A percentile compares a stretch with the other conserved stretches of the same genome.
Conservation (phyloP, 2,888 invertebrate genomes). For the Dynastes tityus region DNA sequence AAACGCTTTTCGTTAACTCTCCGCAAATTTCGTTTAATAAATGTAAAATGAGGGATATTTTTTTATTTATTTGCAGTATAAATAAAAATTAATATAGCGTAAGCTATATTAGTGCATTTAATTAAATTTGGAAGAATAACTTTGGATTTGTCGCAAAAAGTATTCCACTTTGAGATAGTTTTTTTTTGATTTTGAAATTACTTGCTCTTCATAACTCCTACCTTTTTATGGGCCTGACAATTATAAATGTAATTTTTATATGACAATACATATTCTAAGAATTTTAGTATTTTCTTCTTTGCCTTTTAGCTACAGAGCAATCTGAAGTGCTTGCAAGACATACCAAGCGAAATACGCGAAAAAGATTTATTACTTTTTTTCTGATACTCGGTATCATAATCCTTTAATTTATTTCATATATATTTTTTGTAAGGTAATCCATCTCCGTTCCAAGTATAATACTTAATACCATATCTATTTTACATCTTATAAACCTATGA, state of each 20-base stretch:
- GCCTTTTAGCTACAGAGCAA: no score
- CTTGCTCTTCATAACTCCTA: not conserved
- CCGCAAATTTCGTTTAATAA: no score
- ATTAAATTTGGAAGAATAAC: not conserved
- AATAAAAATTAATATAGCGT: no score
- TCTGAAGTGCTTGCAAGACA: no score
- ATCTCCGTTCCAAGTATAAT: conserved; percentile 11
- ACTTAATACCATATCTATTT: conserved; percentile 13
- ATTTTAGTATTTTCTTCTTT: no score
- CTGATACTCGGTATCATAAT: no score
- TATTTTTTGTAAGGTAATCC: conserved; percentile 23
- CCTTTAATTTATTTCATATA: not conserved
- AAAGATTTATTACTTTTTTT: no score
- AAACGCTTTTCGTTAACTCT: not conserved
- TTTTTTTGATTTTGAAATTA: not conserved
- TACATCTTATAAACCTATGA: conserved; percentile 45
- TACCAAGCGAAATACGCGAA: no score
- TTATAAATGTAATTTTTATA: not conserved
- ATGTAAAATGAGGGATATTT: no score
- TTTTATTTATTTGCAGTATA: no score
- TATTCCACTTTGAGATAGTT: not conserved
- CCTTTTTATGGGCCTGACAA: not conserved
- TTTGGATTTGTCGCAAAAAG: not conserved
- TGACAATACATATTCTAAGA: no score
- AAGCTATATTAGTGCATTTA: not conserved